Evolutionary conservation across 2,113 vertebrate species (phyloP).

Genomic region (Hyla sarda): DNA sequence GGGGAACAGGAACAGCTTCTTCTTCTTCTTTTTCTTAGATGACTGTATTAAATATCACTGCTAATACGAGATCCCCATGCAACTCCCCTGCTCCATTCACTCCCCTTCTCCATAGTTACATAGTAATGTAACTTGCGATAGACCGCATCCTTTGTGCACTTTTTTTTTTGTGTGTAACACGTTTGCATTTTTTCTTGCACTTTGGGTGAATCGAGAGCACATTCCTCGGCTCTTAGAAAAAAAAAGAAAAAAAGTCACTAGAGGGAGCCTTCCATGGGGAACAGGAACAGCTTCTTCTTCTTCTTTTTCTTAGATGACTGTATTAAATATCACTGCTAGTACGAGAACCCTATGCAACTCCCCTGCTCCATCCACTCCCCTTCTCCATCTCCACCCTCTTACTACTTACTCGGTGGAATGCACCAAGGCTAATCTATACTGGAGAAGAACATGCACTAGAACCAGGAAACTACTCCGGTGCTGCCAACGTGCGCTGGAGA

Average conservation of each 20-base stretch:
- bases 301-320: neutral
- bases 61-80: neutral
- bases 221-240: too few relatives aligned
- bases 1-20: neutral
- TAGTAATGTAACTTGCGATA: too few relatives aligned
- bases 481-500: rapidly evolving
- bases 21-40: too few relatives aligned
- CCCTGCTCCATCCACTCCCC: neutral
- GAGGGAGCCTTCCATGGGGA: neutral
- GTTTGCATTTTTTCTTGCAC: too few relatives aligned
- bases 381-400: neutral
- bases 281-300: neutral
- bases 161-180: too few relatives aligned
- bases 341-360: neutral
- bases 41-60: neutral
- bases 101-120: neutral
- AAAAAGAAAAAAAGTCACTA: too few relatives aligned
- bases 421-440: neutral
- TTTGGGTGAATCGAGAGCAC: too few relatives aligned
- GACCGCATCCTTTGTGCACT: too few relatives aligned
- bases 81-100: neutral
- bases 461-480: neutral
- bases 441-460: neutral
- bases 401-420: slow-evolving; percentile 24
- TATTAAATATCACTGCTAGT: neutral